These are phyloP conservation scores for Esox niger DNA, from an alignment of 2,113 vertebrate genomes.

Conservation along the genomic window DNA sequence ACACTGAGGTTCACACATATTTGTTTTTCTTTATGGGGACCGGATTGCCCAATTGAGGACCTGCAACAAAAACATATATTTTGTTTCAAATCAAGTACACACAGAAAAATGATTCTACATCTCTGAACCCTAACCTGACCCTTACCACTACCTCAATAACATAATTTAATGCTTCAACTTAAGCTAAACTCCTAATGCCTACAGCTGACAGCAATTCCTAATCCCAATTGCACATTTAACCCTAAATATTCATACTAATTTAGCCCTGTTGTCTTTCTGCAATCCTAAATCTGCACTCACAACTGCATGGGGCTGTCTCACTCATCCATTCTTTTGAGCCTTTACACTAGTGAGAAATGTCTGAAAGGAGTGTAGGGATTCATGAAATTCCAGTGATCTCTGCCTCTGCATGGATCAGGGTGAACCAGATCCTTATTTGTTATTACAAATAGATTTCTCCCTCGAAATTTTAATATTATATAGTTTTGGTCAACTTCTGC, in stretches of 20 bases:
- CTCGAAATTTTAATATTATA: constrained; percentile 14
- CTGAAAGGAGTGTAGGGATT: constrained; percentile 9
- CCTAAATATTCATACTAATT: too few species aligned
- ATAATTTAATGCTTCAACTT: too few species aligned
- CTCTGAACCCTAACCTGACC: too few species aligned
- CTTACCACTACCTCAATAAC: too few species aligned
- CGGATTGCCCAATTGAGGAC: too few species aligned
- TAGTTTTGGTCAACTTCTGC: constrained; percentile 2
- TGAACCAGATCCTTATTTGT: constrained; percentile 1
- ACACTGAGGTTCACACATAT: background rate
- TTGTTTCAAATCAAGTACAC: too few species aligned
- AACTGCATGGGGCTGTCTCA: constrained; percentile 35
- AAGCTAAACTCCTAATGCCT: too few species aligned
- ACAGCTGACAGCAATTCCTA: too few species aligned
- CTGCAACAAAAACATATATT: too few species aligned
- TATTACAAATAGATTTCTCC: constrained; percentile 1
- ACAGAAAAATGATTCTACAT: too few species aligned
- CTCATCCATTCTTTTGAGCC: constrained; percentile 43
- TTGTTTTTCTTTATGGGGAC: too few species aligned
- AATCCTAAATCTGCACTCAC: constrained; percentile 35
- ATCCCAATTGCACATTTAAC: too few species aligned
- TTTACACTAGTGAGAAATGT: constrained; percentile 33
- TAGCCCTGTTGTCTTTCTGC: constrained; percentile 21
- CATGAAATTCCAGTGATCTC: background rate
- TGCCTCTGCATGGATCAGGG: constrained; percentile 1